Evolutionary conservation across 53 echinoderm and acorn worm genomes (phyloP).

Genomic region (Pentamera pediparva): DNA sequence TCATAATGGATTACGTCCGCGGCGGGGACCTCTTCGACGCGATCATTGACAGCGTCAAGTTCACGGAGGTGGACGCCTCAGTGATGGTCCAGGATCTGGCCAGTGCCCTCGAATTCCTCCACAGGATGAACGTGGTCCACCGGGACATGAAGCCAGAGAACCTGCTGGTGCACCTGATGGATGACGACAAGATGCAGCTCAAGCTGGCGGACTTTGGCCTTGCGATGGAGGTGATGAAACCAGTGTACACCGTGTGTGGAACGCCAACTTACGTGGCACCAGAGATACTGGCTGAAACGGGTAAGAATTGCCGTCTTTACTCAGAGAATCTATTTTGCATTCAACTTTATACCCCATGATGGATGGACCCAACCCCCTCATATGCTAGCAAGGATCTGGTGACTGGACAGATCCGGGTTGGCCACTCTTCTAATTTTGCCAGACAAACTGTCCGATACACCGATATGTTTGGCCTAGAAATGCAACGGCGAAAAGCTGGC

Average conservation of each 20-base stretch:
- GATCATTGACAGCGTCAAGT: slow-evolving; percentile 97
- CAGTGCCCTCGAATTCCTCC: slow-evolving; percentile 74
- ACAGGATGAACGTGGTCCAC: slow-evolving; percentile 80
- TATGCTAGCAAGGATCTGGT: neutral
- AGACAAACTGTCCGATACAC: too few species aligned
- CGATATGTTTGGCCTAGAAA: too few species aligned
- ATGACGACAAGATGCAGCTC: slow-evolving; percentile 63
- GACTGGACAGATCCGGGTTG: too few species aligned
- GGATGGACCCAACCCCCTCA: neutral
- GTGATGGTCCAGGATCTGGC: slow-evolving; percentile 80
- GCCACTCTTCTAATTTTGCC: too few species aligned
- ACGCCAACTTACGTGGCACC: slow-evolving; percentile 98
- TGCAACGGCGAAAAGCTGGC: too few species aligned
- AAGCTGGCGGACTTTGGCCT: slow-evolving; percentile 97
- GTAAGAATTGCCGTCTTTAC: slow-evolving; percentile 31
- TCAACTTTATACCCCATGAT: too few species aligned
- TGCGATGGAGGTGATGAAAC: slow-evolving; percentile 92
- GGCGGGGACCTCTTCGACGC: slow-evolving; percentile 98
- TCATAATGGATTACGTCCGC: slow-evolving; percentile 84
- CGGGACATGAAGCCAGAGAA: slow-evolving; percentile 96
- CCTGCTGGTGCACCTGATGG: slow-evolving; percentile 64
- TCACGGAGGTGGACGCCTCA: slow-evolving; percentile 90
- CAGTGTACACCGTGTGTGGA: slow-evolving; percentile 94
- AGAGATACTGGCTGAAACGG: slow-evolving; percentile 96
- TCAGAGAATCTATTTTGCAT: neutral